These are phyloP conservation scores for Leptocoma aspasia DNA, from an alignment of 2,113 vertebrate species.

Conservation along the genomic window DNA sequence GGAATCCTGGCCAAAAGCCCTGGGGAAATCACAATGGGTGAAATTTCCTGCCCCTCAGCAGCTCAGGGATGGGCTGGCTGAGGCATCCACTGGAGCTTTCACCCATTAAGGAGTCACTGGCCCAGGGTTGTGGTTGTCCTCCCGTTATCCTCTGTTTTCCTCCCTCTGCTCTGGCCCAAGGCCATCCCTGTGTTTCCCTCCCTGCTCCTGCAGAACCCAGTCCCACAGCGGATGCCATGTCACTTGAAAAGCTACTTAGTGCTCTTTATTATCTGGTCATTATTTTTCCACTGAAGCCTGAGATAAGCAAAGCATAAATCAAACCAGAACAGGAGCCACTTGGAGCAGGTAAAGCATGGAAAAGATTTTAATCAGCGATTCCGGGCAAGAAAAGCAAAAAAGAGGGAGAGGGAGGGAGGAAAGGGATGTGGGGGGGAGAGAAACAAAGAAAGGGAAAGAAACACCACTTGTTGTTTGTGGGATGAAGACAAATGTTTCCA, in stretches of 20 bases:
- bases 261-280: slow-evolving; percentile 62
- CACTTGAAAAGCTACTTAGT: slow-evolving; percentile 46
- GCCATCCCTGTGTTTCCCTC: not conserved
- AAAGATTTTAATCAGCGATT: slow-evolving; percentile 15
- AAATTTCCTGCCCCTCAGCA: not conserved
- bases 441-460: slow-evolving; percentile 30
- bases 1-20: not conserved
- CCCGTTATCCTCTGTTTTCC: not conserved
- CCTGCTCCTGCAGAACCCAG: not conserved
- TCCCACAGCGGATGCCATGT: not conserved
- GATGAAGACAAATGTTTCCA: slow-evolving; percentile 18
- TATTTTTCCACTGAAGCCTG: slow-evolving; percentile 49
- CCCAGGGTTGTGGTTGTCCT: not conserved
- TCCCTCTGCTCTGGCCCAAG: not conserved
- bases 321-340: slow-evolving; percentile 1
- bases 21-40: not conserved
- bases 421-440: not conserved
- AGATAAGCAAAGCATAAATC: slow-evolving; percentile 47
- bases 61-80: not conserved
- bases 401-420: not conserved
- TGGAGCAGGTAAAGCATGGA: slow-evolving; percentile 25
- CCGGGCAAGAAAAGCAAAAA: slow-evolving; percentile 12
- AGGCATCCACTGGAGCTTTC: not conserved
- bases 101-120: not conserved
- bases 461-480: slow-evolving; percentile 52